Evolutionary conservation across 2,113 vertebrate species (phyloP).

Genomic region (Tragelaphus scriptus): DNA sequence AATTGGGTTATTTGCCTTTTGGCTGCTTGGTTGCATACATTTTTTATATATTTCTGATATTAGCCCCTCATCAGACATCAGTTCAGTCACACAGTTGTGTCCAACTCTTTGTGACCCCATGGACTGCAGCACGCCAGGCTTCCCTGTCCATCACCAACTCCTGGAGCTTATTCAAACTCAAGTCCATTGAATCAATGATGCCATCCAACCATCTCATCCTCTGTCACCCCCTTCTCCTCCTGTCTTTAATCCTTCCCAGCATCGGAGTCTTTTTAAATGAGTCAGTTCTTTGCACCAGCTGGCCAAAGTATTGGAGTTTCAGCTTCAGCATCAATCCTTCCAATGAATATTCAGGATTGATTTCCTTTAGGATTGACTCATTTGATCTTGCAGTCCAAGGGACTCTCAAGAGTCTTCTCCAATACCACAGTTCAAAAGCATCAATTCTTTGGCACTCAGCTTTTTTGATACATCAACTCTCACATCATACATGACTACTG

Average conservation of each 20-base stretch:
- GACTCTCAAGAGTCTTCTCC: background rate
- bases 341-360: background rate
- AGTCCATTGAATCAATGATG: no score
- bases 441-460: background rate
- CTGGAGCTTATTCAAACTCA: background rate
- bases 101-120: background rate
- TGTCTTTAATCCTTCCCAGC: background rate
- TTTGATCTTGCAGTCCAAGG: background rate
- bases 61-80: background rate
- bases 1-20: background rate
- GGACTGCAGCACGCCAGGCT: background rate
- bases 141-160: background rate
- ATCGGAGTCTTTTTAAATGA: background rate
- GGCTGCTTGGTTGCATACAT: background rate
- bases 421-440: background rate
- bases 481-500: background rate
- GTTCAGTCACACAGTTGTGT: background rate
- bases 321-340: background rate
- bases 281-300: background rate
- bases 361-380: background rate
- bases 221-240: background rate
- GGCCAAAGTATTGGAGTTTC: background rate
- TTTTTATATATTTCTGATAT: background rate
- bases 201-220: background rate
- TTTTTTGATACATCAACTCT: background rate